Conservation (phyloP, 2,113 vertebrate genomes). For the Prionailurus bengalensis region DNA sequence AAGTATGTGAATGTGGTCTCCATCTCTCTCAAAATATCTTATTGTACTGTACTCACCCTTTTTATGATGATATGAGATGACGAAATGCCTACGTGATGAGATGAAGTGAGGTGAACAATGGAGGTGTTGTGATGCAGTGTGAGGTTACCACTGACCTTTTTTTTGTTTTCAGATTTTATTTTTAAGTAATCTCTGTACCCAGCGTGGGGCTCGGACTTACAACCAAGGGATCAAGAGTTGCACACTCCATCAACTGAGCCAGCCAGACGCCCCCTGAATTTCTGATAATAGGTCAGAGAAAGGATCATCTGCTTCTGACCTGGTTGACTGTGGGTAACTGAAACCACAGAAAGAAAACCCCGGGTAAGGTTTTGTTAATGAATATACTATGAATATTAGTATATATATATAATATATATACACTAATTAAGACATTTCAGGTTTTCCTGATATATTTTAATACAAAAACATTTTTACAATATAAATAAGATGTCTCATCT, state of each 20-base stretch:
- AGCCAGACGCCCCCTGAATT: background rate
- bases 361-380: background rate
- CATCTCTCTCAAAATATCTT: background rate
- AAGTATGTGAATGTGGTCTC: background rate
- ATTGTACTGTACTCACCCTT: background rate
- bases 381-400: too few species aligned
- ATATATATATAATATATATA: background rate
- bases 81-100: background rate
- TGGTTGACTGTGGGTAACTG: background rate
- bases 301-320: background rate
- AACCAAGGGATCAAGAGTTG: background rate
- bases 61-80: background rate
- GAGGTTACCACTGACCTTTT: background rate
- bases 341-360: background rate
- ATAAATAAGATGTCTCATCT: background rate
- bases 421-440: background rate
- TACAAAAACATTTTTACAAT: background rate
- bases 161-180: background rate
- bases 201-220: rapidly evolving
- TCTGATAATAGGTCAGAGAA: background rate
- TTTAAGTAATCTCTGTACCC: background rate
- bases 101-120: background rate
- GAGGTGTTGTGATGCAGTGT: background rate
- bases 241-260: background rate
- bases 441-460: background rate